These are phyloP conservation scores for Fragum whitleyi DNA, from an alignment of 2,888 invertebrate genomes.

Conservation along the genomic window DNA sequence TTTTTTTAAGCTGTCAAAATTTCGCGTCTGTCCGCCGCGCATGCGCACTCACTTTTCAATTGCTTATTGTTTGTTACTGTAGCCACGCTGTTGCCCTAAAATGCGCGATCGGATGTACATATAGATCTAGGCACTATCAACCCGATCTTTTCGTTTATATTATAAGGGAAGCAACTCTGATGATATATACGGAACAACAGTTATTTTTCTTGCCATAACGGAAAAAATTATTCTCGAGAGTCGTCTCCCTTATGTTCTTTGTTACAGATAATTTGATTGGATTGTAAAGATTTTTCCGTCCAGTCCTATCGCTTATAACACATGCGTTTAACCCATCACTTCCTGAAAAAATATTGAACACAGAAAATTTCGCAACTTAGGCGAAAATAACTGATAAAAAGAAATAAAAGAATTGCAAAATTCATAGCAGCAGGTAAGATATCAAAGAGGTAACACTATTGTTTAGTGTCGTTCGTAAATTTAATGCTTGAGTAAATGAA, in stretches of 20 bases:
- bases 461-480: neutral
- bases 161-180: too few relatives aligned
- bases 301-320: neutral
- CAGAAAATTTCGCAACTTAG: slow-evolving; percentile 6
- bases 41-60: too few relatives aligned
- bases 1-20: too few relatives aligned
- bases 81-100: too few relatives aligned
- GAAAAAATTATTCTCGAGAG: neutral
- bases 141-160: too few relatives aligned
- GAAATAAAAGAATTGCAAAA: neutral
- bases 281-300: neutral
- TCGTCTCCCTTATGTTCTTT: neutral
- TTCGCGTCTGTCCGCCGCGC: too few relatives aligned
- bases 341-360: slow-evolving; percentile 14
- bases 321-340: neutral
- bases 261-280: slow-evolving; percentile 1
- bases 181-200: too few relatives aligned
- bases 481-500: neutral
- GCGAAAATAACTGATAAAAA: too few relatives aligned
- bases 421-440: neutral
- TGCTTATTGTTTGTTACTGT: too few relatives aligned
- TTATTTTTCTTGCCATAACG: too few relatives aligned
- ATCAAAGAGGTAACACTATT: neutral
- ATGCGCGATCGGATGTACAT: too few relatives aligned
- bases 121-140: too few relatives aligned